These are phyloP conservation scores for Acanthurus lineatus DNA, from an alignment of 2,797 vertebrate species.

Conservation along the genomic window DNA sequence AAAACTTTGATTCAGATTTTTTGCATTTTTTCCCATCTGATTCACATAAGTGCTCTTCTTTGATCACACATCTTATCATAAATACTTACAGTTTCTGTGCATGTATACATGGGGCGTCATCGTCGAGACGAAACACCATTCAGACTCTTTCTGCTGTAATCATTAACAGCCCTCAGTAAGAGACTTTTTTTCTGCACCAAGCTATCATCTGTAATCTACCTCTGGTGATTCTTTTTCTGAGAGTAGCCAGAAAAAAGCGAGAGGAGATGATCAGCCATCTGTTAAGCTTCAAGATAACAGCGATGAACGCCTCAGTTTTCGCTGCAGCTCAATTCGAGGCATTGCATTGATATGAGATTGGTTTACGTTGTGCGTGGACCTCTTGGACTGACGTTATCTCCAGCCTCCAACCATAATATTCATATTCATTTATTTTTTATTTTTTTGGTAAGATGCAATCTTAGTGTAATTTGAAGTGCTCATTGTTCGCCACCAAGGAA, in stretches of 20 bases:
- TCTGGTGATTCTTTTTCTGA: slow-evolving; percentile 54
- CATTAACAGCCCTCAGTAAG: slow-evolving; percentile 17
- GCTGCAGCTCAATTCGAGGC: slow-evolving; percentile 52
- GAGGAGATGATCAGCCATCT: slow-evolving; percentile 31
- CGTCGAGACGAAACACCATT: slow-evolving; percentile 16
- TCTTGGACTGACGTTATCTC: slow-evolving; percentile 54
- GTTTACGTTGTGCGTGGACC: slow-evolving; percentile 62
- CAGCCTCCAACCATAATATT: slow-evolving; percentile 64
- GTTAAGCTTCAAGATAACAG: slow-evolving; percentile 53
- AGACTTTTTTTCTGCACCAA: slow-evolving; percentile 30
- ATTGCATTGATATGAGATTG: slow-evolving; percentile 74
- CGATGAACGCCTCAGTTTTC: slow-evolving; percentile 40
- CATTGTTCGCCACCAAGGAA: slow-evolving; percentile 49
- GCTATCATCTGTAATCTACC: slow-evolving; percentile 64
- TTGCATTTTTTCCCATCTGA: neutral
- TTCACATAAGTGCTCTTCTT: neutral
- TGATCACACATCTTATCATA: neutral
- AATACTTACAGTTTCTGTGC: neutral
- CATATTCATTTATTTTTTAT: slow-evolving; percentile 68
- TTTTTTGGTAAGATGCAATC: slow-evolving; percentile 67
- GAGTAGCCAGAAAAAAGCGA: slow-evolving; percentile 37
- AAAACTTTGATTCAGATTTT: neutral
- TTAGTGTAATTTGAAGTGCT: slow-evolving; percentile 67
- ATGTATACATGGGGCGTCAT: neutral
- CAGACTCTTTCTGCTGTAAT: slow-evolving; percentile 21